These are phyloP conservation scores for Heloderma charlesbogerti DNA, from an alignment of 2,113 vertebrate genomes.

Conservation along the genomic window DNA sequence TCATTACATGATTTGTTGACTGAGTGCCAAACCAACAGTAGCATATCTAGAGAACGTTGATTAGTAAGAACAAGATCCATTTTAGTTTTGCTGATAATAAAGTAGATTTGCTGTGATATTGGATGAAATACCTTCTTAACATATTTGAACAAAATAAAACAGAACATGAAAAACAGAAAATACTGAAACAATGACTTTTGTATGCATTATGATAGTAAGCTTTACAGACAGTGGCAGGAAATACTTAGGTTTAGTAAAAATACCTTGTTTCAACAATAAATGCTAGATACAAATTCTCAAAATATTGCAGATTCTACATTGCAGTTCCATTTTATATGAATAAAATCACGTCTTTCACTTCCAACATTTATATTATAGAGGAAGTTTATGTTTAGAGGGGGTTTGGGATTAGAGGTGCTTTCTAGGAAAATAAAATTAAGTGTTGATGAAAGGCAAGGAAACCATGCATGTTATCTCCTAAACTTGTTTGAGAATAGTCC, in stretches of 20 bases:
- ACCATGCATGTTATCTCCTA: background rate
- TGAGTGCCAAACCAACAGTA: conserved; percentile 30
- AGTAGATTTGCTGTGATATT: conserved; percentile 30
- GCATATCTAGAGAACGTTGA: conserved; percentile 32
- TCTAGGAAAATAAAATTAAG: background rate
- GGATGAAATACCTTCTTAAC: conserved; percentile 15
- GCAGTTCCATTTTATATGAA: background rate
- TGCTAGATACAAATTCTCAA: conserved; percentile 26
- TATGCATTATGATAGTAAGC: conserved; percentile 19
- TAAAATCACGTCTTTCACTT: background rate
- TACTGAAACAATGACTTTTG: background rate
- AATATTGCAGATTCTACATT: background rate
- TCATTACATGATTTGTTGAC: conserved; percentile 47
- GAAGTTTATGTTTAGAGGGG: background rate
- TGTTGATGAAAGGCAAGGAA: background rate
- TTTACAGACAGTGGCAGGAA: background rate
- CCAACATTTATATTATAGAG: background rate
- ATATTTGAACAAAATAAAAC: conserved; percentile 7
- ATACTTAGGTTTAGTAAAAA: conserved; percentile 2
- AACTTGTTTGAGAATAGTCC: conserved; percentile 7
- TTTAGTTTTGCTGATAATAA: conserved; percentile 49
- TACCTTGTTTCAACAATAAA: conserved; percentile 5
- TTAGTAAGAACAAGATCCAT: conserved; percentile 45
- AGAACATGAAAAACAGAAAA: conserved; percentile 36
- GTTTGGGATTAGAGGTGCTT: background rate